Conservation (phyloP, 2,113 vertebrate genomes). For the Daphoenositta chrysoptera region DNA sequence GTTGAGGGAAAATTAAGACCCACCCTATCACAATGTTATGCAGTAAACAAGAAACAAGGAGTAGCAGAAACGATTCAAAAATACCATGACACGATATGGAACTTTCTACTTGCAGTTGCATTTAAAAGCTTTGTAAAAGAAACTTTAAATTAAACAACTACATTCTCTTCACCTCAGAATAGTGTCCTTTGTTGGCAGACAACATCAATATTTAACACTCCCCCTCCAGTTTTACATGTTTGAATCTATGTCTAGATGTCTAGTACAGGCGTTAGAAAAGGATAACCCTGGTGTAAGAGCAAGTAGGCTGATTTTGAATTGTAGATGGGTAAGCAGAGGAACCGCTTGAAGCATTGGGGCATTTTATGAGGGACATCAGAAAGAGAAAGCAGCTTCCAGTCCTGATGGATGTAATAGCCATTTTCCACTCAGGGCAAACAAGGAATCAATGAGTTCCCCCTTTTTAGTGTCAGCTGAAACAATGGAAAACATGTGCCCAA, state of each 20-base stretch:
- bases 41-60: not conserved
- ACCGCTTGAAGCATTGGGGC: not conserved
- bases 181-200: not conserved
- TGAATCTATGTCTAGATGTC: not conserved
- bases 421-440: not conserved
- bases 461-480: not conserved
- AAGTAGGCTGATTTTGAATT: not conserved
- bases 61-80: constrained; percentile 1
- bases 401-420: not conserved
- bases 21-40: not conserved
- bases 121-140: not conserved
- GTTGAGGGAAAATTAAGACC: not conserved
- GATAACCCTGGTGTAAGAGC: not conserved
- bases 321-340: not conserved
- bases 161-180: not conserved
- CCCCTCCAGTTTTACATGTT: not conserved
- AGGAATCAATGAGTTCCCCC: not conserved
- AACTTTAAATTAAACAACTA: not conserved
- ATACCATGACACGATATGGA: not conserved
- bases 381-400: not conserved
- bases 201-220: not conserved
- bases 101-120: not conserved
- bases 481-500: not conserved
- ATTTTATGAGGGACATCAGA: not conserved
- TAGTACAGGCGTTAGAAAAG: not conserved